These are phyloP conservation scores for Jaculus jaculus DNA, from an alignment of 2,113 vertebrate species.

Conservation along the genomic window DNA sequence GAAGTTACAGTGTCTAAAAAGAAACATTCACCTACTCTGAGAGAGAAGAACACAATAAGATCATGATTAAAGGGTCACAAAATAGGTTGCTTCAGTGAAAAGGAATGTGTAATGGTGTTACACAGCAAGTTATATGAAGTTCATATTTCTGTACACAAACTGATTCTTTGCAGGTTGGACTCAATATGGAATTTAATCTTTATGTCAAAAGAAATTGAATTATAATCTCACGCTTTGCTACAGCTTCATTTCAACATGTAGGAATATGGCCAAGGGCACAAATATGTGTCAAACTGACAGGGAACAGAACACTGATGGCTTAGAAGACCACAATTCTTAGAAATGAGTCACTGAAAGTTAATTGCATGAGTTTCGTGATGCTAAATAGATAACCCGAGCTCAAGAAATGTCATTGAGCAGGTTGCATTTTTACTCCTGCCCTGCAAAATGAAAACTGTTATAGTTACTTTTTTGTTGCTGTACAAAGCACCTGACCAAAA, in stretches of 20 bases:
- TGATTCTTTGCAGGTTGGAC: neutral
- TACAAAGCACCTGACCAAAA: too few relatives aligned
- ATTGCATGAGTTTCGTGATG: neutral
- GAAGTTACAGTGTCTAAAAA: slow-evolving; percentile 18
- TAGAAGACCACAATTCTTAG: neutral
- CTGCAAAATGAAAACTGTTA: neutral
- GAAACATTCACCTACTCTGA: neutral
- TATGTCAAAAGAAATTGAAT: slow-evolving; percentile 50
- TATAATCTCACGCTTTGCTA: slow-evolving; percentile 41
- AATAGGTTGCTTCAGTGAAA: neutral
- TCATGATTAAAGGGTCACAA: slow-evolving; percentile 1
- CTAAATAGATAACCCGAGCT: neutral
- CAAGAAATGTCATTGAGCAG: neutral
- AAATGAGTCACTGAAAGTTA: neutral
- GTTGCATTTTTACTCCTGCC: neutral
- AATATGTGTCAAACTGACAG: neutral
- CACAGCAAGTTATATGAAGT: neutral
- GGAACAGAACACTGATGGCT: neutral
- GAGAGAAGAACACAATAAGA: neutral
- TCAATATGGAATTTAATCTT: slow-evolving; percentile 53
- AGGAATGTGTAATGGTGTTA: neutral
- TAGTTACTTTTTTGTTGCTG: too few relatives aligned
- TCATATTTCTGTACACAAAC: slow-evolving; percentile 28
- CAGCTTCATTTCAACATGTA: slow-evolving; percentile 9
- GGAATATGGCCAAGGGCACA: slow-evolving; percentile 27